phyloP scores from a whole-genome alignment of 2,888 invertebrate species.

The Colletes collaris region DNA sequence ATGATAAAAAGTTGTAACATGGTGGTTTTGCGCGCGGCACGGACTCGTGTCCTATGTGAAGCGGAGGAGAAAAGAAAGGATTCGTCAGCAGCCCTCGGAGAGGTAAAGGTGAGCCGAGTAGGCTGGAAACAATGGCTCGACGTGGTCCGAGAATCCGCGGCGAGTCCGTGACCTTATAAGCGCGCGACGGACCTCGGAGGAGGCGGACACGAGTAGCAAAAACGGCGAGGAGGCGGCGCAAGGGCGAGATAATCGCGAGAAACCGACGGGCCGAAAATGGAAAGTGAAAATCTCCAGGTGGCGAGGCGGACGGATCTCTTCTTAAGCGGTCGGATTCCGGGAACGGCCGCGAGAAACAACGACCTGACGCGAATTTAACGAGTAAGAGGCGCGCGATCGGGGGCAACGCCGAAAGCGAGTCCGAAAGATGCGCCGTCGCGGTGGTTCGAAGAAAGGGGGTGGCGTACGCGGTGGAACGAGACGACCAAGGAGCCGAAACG shows the following conservation, averaged over 20 bases:
- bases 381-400: slow-evolving; percentile 78
- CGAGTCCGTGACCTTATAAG: slow-evolving; percentile 24
- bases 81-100: not conserved
- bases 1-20: no score
- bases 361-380: slow-evolving; percentile 78
- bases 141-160: slow-evolving; percentile 2
- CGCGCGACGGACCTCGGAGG: slow-evolving; percentile 3
- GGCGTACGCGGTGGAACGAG: slow-evolving; percentile 14
- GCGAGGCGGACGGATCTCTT: slow-evolving; percentile 43
- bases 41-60: not conserved
- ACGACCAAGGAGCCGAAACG: slow-evolving; percentile 22
- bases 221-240: not conserved
- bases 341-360: slow-evolving; percentile 53
- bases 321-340: slow-evolving; percentile 55
- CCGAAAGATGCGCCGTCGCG: slow-evolving; percentile 25
- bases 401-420: slow-evolving; percentile 56
- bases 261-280: slow-evolving; percentile 27
- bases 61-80: not conserved
- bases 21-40: no score
- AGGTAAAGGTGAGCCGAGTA: not conserved
- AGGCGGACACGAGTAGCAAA: slow-evolving; percentile 25
- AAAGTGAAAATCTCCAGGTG: slow-evolving; percentile 60
- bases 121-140: slow-evolving; percentile 30
- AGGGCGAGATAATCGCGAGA: slow-evolving; percentile 6
- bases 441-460: slow-evolving; percentile 23